Evolutionary conservation across 2,888 invertebrate genomes (phyloP).

Genomic region (Pachliopta kotzebuea): DNA sequence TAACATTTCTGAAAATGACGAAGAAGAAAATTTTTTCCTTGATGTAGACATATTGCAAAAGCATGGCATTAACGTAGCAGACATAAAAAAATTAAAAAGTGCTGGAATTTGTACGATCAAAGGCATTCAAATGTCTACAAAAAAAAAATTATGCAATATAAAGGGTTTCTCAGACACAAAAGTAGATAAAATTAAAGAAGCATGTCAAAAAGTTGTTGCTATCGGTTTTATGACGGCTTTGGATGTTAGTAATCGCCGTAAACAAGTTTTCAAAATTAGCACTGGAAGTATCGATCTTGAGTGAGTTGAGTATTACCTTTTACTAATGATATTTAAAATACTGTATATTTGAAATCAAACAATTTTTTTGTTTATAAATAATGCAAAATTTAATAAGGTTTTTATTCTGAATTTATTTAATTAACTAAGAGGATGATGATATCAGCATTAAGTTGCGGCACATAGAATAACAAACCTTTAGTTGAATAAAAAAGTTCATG

Average conservation of each 20-base stretch:
- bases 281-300: conserved; percentile 85
- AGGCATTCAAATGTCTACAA: conserved; percentile 90
- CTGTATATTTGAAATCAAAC: too few species aligned
- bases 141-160: conserved; percentile 84
- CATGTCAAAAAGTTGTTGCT: conserved; percentile 83
- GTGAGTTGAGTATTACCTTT: conserved; percentile 69
- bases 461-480: too few species aligned
- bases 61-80: conserved; percentile 84
- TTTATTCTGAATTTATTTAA: too few species aligned
- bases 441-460: too few species aligned
- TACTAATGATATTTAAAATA: not conserved
- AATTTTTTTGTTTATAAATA: too few species aligned
- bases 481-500: too few species aligned
- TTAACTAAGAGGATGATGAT: too few species aligned
- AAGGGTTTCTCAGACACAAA: conserved; percentile 89
- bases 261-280: conserved; percentile 85
- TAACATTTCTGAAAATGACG: conserved; percentile 76
- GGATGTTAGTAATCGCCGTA: conserved; percentile 86
- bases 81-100: conserved; percentile 88
- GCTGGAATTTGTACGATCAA: conserved; percentile 90
- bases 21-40: conserved; percentile 86
- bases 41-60: conserved; percentile 85
- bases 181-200: conserved; percentile 90
- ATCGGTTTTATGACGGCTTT: conserved; percentile 87
- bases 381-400: too few species aligned